These are phyloP conservation scores for Polyploca ridens DNA, from an alignment of 2,888 invertebrate species.

Conservation along the genomic window DNA sequence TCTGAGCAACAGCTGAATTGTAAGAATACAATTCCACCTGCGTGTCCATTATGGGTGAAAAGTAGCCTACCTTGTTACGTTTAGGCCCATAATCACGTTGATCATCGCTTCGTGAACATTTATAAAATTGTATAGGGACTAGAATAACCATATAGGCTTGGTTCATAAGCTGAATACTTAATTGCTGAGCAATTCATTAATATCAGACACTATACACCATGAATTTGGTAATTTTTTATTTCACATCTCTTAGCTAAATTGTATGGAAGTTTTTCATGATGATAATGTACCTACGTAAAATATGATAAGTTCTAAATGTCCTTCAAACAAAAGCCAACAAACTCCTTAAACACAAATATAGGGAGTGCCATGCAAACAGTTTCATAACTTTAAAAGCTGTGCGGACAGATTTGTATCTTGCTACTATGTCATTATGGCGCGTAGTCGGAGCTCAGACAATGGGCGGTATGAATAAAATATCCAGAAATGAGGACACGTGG, in stretches of 20 bases:
- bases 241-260: neutral
- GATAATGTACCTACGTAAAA: neutral
- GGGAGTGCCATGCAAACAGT: conserved; percentile 25
- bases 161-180: too few relatives aligned
- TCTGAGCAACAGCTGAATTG: neutral
- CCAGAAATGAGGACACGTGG: conserved; percentile 42
- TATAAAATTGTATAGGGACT: too few relatives aligned
- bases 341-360: conserved; percentile 10
- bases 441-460: conserved; percentile 42
- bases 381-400: conserved; percentile 40
- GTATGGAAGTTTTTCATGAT: neutral
- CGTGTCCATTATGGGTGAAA: too few relatives aligned
- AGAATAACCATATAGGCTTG: too few relatives aligned
- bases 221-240: too few relatives aligned
- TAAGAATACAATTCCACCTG: too few relatives aligned
- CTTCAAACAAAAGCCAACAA: conserved; percentile 3
- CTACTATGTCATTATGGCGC: conserved; percentile 38
- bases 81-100: too few relatives aligned
- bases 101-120: too few relatives aligned
- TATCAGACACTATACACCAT: too few relatives aligned
- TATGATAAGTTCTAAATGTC: neutral
- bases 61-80: too few relatives aligned
- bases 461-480: conserved; percentile 61
- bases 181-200: too few relatives aligned
- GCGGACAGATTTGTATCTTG: conserved; percentile 28